Base-by-base conservation (phyloP, 2,113 vertebrate species). In the Dromas ardeola region DNA sequence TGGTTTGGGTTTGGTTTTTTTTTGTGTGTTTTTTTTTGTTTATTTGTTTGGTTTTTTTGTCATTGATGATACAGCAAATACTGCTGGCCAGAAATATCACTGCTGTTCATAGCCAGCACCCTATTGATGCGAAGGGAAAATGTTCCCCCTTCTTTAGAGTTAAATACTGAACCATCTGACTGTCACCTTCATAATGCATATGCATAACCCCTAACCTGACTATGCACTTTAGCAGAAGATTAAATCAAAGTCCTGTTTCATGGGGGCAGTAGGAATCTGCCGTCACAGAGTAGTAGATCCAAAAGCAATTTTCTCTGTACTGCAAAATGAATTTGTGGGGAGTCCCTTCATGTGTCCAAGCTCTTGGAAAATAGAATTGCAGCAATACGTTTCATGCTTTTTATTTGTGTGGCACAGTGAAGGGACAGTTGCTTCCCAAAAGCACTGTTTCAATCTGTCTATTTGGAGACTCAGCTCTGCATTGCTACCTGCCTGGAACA, bases 291-390 rank as follows among this genome's bases (percentile, higher is more conserved):
- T 8, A 14, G 32, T 77, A 77, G 71, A 83, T 66, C 65, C 59
- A 92, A 97, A 97, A 88, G 12, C 85, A 95, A 90, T 94, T 93
- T 91, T 88, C 87, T 76, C 40, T 85, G 21, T 56, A 59, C n/a
- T 0, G 0, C 78, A 81, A 94, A 95, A 97, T 61, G 42, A 86
- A 82, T 96, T 94, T 95, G 77, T 66, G 32, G 15, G 73, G 69
- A 87, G 58, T 58, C 38, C 45, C 50, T 91, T 95, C 84, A 80
- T 80, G 38, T 86, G 43, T 76, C 38, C 66, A 88, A 82, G 18
- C 42, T 30, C 53, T 94, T 91, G 53, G 66, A 87, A 93, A 88
- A 94, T 25, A 87, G 81, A 95, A 93, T 82, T 94, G 56, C 62
- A 86, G 74, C 65, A 91, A 80, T 88, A 53, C 1, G 0, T 90